These are phyloP conservation scores for Stictocephala bisonia DNA, from an alignment of 2,888 invertebrate species.

Conservation along the genomic window DNA sequence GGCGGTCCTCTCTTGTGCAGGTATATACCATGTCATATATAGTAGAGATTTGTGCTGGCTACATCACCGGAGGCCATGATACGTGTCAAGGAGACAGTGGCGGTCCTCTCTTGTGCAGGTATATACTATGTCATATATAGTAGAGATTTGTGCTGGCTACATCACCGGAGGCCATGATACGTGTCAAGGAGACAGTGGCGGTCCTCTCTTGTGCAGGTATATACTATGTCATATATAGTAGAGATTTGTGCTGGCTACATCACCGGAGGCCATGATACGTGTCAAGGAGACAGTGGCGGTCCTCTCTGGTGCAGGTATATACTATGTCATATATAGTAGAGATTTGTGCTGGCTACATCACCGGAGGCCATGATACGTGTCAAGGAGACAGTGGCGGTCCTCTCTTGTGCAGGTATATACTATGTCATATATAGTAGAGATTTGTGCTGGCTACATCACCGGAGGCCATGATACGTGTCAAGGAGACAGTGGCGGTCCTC, in stretches of 20 bases:
- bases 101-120: conserved; percentile 83
- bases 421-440: conserved; percentile 72
- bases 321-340: too few relatives aligned
- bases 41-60: conserved; percentile 82
- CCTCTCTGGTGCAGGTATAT: conserved; percentile 78
- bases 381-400: conserved; percentile 90
- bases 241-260: conserved; percentile 82
- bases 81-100: conserved; percentile 90
- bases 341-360: conserved; percentile 80
- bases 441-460: conserved; percentile 79
- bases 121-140: conserved; percentile 65
- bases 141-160: conserved; percentile 82
- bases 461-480: conserved; percentile 89
- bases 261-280: conserved; percentile 84
- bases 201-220: conserved; percentile 80
- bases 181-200: conserved; percentile 88
- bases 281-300: conserved; percentile 88
- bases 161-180: conserved; percentile 82
- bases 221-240: conserved; percentile 67
- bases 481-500: conserved; percentile 87
- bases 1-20: conserved; percentile 86
- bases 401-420: conserved; percentile 73
- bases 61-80: conserved; percentile 79
- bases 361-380: conserved; percentile 86
- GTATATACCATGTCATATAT: conserved; percentile 66